Conservation (phyloP, 1,140 invertebrate genomes). For the Latrodectus geometricus region DNA sequence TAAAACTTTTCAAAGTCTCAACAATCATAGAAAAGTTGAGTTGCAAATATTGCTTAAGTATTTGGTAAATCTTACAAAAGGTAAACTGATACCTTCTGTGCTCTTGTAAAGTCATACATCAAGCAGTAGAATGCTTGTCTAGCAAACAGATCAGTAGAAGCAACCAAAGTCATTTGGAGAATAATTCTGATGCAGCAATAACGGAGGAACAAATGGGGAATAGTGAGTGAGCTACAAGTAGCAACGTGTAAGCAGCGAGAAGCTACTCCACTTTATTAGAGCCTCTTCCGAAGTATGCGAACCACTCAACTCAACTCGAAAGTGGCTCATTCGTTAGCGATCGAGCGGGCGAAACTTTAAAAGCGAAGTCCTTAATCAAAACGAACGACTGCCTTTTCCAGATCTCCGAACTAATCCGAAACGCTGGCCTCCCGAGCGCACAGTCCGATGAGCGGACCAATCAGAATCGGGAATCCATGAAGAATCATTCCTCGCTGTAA, state of each 20-base stretch:
- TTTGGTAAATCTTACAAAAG: too few relatives aligned
- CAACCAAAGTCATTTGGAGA: too few relatives aligned
- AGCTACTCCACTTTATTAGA: not conserved
- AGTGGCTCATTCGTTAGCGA: not conserved
- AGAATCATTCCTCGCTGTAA: not conserved
- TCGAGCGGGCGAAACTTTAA: not conserved
- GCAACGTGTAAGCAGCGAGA: not conserved
- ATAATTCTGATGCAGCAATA: not conserved
- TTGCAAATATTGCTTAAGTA: too few relatives aligned
- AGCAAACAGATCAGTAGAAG: too few relatives aligned
- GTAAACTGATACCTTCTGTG: too few relatives aligned
- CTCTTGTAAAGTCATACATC: too few relatives aligned
- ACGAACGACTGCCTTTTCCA: not conserved
- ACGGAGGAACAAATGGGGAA: not conserved
- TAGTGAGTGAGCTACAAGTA: not conserved
- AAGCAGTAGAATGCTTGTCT: too few relatives aligned
- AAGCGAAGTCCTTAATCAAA: not conserved
- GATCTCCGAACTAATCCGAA: not conserved
- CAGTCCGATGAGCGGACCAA: not conserved
- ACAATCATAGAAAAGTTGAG: too few relatives aligned
- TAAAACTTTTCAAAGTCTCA: too few relatives aligned
- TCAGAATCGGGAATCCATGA: not conserved
- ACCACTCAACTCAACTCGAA: not conserved
- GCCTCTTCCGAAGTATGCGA: not conserved
- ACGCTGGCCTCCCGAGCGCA: not conserved